Base-by-base conservation (phyloP, 2,113 vertebrate species). In the Micronycteris hirsuta region DNA sequence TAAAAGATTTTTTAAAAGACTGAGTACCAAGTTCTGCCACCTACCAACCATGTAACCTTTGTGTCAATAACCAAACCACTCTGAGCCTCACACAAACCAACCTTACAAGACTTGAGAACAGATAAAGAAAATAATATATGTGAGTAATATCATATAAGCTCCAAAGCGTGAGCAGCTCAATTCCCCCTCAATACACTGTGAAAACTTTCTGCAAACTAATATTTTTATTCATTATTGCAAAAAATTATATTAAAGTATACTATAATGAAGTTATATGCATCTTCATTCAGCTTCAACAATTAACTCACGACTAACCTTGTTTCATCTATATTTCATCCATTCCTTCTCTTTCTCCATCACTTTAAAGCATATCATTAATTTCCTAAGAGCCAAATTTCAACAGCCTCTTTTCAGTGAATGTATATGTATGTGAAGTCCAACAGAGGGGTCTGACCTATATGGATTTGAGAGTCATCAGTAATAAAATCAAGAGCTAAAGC, bases 121-220 rank as follows among this genome's bases (percentile, higher is more conserved):
- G 41, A 96, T 71, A 96, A 97, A 94, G n/a, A 86, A 76, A 92
- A 54, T 11, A 74, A 76, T 52, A 61, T 15, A 47, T 56, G 5
- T 91, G 38, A 94, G 41, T 58, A 91, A 85, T 67, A 86, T 10
- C 26, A 41, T 19, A 73, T 28, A 43, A 52, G 22, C 61, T 47
- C 26, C 49, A 91, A 95, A 71, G n/a, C 54, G 93, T 0, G 2
- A 52, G 22, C 67, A 73, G 71, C 7, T 65, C 76, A 54, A 47
- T 92, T 89, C 78, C 41, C 63, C 41, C 63, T 86, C 20, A 41
- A 73, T 14, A 84, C 33, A 77, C 19, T 85, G 71, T 33, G 90
- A 94, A 89, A 47, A 76, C 67, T 92, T 94, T 94, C 56, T 38
- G 26, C n/a, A 92, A 91, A 76, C 63, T 77, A 76, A 26, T 70